phyloP scores from a whole-genome alignment of 2,113 vertebrate genomes.

The Zosterops borbonicus region DNA sequence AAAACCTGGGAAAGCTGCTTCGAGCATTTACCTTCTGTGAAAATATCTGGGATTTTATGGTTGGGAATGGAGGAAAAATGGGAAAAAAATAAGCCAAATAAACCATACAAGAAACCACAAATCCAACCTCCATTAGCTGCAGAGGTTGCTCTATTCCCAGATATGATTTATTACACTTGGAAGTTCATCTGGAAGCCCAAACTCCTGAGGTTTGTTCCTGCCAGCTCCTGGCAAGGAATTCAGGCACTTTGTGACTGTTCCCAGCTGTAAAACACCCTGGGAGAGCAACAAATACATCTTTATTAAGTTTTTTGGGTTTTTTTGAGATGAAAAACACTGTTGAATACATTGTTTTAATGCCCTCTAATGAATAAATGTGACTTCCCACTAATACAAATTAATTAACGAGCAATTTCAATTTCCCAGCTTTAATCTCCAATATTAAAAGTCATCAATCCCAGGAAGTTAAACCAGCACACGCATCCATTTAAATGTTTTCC shows the following conservation, averaged over 20 bases:
- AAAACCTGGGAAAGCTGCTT: background rate
- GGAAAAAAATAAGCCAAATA: background rate
- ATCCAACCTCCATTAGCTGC: background rate
- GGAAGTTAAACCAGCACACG: background rate
- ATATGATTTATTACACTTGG: background rate
- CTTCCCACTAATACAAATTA: background rate
- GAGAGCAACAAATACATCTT: background rate
- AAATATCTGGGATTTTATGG: background rate
- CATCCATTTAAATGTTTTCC: background rate
- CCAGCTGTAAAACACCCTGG: background rate
- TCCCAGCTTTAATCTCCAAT: background rate
- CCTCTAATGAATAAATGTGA: background rate
- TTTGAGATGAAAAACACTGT: background rate
- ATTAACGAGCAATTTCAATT: constrained; percentile 26
- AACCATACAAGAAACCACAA: background rate
- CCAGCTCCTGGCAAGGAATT: background rate
- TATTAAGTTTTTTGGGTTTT: background rate
- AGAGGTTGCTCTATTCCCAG: background rate
- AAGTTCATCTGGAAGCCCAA: background rate
- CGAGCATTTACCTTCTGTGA: background rate
- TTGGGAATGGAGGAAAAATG: background rate
- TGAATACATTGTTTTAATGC: constrained; percentile 26
- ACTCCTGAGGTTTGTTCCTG: background rate
- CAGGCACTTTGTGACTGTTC: background rate
- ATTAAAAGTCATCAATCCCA: background rate